phyloP scores from a whole-genome alignment of 2,888 invertebrate genomes.

The Panopea generosa region DNA sequence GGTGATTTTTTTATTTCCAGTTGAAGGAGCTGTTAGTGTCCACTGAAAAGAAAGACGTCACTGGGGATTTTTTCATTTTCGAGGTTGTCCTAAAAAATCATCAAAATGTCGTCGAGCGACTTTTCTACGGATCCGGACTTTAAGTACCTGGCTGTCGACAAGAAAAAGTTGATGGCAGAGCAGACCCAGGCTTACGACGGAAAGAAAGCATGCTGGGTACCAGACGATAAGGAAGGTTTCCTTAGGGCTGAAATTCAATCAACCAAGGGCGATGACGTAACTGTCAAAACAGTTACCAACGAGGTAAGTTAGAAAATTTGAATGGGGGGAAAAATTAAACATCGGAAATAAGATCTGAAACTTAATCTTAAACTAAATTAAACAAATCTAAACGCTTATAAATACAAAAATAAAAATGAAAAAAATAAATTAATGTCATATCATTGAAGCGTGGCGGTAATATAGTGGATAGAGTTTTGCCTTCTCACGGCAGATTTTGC shows the following conservation, averaged over 20 bases:
- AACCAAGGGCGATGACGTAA: constrained; percentile 99
- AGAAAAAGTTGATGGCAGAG: constrained; percentile 82
- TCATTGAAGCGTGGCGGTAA: too few species aligned
- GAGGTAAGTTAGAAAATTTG: constrained; percentile 54
- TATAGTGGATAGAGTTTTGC: too few species aligned
- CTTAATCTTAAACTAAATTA: too few species aligned
- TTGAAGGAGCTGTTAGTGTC: constrained; percentile 60
- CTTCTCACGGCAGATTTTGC: too few species aligned
- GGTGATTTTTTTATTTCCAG: constrained; percentile 21
- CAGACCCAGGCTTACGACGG: constrained; percentile 82
- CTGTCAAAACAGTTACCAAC: constrained; percentile 93
- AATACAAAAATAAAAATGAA: too few species aligned
- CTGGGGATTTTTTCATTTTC: constrained; percentile 11
- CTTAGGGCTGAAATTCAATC: constrained; percentile 98
- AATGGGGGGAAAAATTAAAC: background rate
- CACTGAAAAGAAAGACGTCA: constrained; percentile 47
- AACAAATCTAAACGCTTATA: too few species aligned
- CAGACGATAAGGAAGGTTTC: constrained; percentile 99
- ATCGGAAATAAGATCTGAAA: too few species aligned
- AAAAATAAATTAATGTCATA: too few species aligned
- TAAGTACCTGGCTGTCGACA: constrained; percentile 82
- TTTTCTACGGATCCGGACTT: constrained; percentile 81
- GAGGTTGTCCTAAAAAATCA: background rate
- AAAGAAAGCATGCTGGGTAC: constrained; percentile 99
- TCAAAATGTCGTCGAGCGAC: constrained; percentile 44